phyloP scores from a whole-genome alignment of 2,888 invertebrate species.

The Monoplex corrugatus region DNA sequence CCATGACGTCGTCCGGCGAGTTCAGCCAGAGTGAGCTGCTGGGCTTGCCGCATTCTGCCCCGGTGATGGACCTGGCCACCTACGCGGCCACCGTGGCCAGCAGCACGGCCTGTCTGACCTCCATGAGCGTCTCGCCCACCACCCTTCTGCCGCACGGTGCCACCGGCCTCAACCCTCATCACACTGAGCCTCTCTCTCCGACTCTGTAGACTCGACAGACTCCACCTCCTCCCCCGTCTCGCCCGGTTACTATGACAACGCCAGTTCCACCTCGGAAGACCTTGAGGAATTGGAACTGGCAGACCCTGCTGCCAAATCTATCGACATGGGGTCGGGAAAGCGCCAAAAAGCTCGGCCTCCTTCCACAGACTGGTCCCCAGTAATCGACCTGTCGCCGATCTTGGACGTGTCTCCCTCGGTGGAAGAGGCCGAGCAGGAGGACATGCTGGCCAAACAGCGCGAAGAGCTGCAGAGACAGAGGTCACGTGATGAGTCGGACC shows the following conservation, averaged over 20 bases:
- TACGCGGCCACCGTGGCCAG: conserved; percentile 81
- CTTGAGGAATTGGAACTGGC: conserved; percentile 75
- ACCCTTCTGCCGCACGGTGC: conserved; percentile 60
- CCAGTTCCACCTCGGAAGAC: conserved; percentile 63
- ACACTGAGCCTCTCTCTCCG: conserved; percentile 65
- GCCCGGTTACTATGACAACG: conserved; percentile 74
- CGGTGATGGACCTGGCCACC: conserved; percentile 78
- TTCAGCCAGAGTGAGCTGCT: conserved; percentile 47
- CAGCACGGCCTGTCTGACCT: conserved; percentile 80
- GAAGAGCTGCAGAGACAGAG: conserved; percentile 71
- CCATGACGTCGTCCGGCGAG: conserved; percentile 17
- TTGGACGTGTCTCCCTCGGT: conserved; percentile 82
- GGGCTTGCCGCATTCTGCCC: conserved; percentile 65
- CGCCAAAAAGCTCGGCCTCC: conserved; percentile 79
- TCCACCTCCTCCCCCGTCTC: conserved; percentile 75
- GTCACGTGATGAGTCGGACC: conserved; percentile 64
- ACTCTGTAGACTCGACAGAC: conserved; percentile 67
- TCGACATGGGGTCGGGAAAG: conserved; percentile 79
- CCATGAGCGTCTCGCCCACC: conserved; percentile 79
- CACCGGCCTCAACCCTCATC: conserved; percentile 45
- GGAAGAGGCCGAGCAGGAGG: conserved; percentile 81
- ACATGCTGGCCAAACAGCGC: conserved; percentile 78
- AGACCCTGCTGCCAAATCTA: conserved; percentile 78
- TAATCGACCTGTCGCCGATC: conserved; percentile 82
- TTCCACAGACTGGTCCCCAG: conserved; percentile 82